Base-by-base conservation (phyloP, 2,797 vertebrate species). In the Coilia nasus region DNA sequence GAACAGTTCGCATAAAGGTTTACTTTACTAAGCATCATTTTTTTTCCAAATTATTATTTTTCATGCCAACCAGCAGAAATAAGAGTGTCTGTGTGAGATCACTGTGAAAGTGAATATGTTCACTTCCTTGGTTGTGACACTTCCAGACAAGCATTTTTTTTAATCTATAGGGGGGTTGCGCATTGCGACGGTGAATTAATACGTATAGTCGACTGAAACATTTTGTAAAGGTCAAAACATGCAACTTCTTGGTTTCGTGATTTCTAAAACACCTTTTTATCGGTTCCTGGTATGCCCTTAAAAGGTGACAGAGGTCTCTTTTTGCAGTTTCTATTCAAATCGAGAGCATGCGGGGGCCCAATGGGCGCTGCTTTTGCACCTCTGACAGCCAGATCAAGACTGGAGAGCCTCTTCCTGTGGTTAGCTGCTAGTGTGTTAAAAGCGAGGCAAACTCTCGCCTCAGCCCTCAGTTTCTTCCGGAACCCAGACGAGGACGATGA, bases 401-500 rank as follows among this genome's bases (percentile, higher is more conserved):
- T 91, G 91, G 90, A 87, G 83, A 83, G 85, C 90, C 92, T 90
- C 90, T 95, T 96, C 95, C 96, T 96, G 96, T 97, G 94, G 93
- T 91, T 54, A 89, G 85, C 50, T 54, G 50, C 50, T 54, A 87
- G 89, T 50, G 91, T 89, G 95, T 96, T 96, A 96, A 97, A 97
- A 97, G 93, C 71, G 94, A 91, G 94, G 91, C 93, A 92, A 92
- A 87, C 84, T 57, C 86, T 93, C 92, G 92, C 90, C 92, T 93
- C 92, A 91, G 89, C 90, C 91, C 91, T 95, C 95, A 95, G 95
- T 94, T 95, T 96, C 92, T 94, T 91, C 92, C 85, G 4, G 2
- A 90, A 89, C 88, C 60, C 87, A 91, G 90, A 81, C 84, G 87
- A 87, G 87, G 85, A 88, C 3, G 23, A 90, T 86, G 94, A 35